Evolutionary conservation across 1,140 invertebrate genomes (phyloP), one percentile per base, ranked within the genome.

Genomic region (Aphelinus certus): DNA sequence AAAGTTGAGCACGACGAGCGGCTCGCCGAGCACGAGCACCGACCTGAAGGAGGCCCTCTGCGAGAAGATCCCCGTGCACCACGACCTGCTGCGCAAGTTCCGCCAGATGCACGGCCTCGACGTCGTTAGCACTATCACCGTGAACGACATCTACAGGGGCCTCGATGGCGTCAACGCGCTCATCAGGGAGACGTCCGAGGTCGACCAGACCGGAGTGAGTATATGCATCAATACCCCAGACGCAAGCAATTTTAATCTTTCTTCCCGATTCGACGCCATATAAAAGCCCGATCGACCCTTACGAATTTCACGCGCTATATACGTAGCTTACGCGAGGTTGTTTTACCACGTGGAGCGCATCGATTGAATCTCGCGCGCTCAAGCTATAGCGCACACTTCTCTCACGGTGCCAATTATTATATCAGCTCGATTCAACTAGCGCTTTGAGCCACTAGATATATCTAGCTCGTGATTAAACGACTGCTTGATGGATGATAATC

Each of bases 61-160:
- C 56, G 84, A 85, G 55, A 85, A 85, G 48, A 85, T 85, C 43
- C 82, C 83, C 0, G 3, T 85, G 2, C 80, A 85, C 43, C 79
- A 85, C 26, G 84, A 85, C 61, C 77, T 82, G 0, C 42, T 85
- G 5, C 71, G 83, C 47, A 83, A 82, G 63, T 81, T 85, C 63
- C 81, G 80, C 43, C 77, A 74, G 9, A 65, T 80, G 7, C 75
- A 82, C 49, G 83, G 82, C 1, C 57, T 76, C 0, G 74, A 67
- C 3, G 72, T 84, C 0, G 68, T 84, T 47, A 83, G 81, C 55
- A 71, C 76, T 0, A 78, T 84, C 45, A 85, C 81, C 5, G 78
- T 85, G 3, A 78, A 84, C 46, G 76, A 82, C 72, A 71, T 84
- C 3, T 85, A 84, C 48, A 64, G 77, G 4, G 84, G 83, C n/a